Conservation (phyloP, 2,113 vertebrate species). For the Sphaerodactylus townsendi region DNA sequence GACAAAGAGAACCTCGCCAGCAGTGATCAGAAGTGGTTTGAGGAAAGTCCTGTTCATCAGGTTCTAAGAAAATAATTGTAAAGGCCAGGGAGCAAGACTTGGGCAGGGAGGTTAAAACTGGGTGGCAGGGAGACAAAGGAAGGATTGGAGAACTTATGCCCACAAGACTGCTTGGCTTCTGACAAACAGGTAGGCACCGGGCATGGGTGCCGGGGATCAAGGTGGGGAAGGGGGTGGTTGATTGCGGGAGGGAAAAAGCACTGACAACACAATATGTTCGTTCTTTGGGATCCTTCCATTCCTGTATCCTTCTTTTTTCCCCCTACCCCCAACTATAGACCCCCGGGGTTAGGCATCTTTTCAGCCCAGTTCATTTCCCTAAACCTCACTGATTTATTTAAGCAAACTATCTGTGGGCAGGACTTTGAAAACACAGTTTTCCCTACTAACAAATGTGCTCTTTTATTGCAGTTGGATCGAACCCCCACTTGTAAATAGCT, state of each 20-base stretch:
- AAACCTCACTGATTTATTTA: neutral
- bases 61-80: neutral
- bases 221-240: neutral
- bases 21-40: neutral
- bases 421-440: neutral
- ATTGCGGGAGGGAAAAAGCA: neutral
- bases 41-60: neutral
- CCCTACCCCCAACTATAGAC: neutral
- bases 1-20: neutral
- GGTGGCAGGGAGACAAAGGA: neutral
- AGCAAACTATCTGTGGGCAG: neutral
- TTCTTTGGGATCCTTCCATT: neutral
- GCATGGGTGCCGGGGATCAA: neutral
- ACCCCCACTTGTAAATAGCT: neutral
- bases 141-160: neutral
- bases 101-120: neutral
- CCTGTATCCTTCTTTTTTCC: neutral
- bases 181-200: neutral
- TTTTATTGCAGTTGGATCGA: slow-evolving; percentile 11
- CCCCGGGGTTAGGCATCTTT: neutral
- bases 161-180: neutral
- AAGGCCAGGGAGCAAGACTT: neutral
- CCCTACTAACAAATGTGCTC: neutral
- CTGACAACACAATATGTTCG: neutral
- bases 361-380: neutral